Evolutionary conservation across 2,113 vertebrate species (phyloP), one percentile per base, ranked within the genome.

Genomic region (Sclerurus mexicanus): DNA sequence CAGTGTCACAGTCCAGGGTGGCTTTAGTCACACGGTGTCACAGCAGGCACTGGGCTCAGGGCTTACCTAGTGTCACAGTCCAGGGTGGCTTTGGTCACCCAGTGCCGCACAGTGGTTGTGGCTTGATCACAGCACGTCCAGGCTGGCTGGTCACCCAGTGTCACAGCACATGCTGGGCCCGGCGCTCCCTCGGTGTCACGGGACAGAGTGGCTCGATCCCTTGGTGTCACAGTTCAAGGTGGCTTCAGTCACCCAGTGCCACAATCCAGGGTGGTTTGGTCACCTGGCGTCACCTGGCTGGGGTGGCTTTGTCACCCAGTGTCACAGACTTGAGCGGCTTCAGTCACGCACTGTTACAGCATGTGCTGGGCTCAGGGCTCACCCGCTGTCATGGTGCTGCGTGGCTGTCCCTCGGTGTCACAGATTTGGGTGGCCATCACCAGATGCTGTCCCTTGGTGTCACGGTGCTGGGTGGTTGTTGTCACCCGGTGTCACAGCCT

Each of bases 141-240:
- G 59, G 50, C 3, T 42, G 58, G 42, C 40, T 72, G 30, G n/a
- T 63, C 49, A 0, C 0, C 8, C 25, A 5, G 20, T 56, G 66
- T 35, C 75, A 35, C 74, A 53, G 64, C 64, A 62, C 0, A 12
- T 42, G 44, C 37, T 37, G 18, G 31, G 72, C 30, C n/a, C 53
- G 22, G 3, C 42, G 53, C 64, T 50, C 53, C 8, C 28, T 9
- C 21, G 7, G 25, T 47, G 47, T 40, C 63, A 31, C n/a, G 1
- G 30, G 1, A 8, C 11, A 4, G 55, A 35, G 40, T 11, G 67
- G 67, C 35, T 63, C 4, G 6, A 56, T 33, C 84, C 35, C 72
- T 21, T 2, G 5, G 12, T 30, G 44, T n/a, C 60, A 63, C 35
- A 39, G 24, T 28, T 16, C 17, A 7, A 16, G 37, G 11, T 62